Evolutionary conservation across 2,888 invertebrate species (phyloP), one percentile per base, ranked within the genome.

Genomic region (Clivina fossor): DNA sequence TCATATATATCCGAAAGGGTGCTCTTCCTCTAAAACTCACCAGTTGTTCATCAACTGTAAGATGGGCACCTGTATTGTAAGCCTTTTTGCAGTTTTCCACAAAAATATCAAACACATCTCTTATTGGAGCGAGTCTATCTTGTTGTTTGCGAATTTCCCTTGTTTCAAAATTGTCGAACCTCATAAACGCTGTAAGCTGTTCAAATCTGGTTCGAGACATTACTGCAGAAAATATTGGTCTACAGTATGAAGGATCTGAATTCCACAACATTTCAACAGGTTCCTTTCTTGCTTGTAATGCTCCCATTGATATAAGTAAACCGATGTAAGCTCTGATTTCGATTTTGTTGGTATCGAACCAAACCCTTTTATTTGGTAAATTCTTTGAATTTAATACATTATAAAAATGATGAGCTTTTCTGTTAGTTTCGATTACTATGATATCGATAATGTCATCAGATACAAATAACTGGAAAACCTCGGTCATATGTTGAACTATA

Each of bases 11-110:
- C 32, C 47, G 20, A 46, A 61, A 61, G 15, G 54, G 44, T 43
- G 49, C 43, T 11, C 49, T 47, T 2, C 58, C 58, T 43, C 59
- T 20, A 43, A 60, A 58, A 35, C 40, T 41, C 26, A 58, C 56
- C 16, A 58, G 32, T 46, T 60, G 58, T 43, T 59, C 51, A 53
- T 60, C 60, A 13, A 60, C 58, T 19, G 48, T 43, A 16, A 54
- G 11, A 48, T 55, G 49, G n/a, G 26, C 5, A 3, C 49, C 20
- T 43, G 56, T 53, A 59, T 58, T 55, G 26, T 43, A 50, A 2
- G 35, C 33, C 11, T 37, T 41, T 15, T 55, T 48, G 43, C 55
- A 55, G 15, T 55, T 55, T 41, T 18, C n/a, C 11, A 55, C 55
- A 35, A 58, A 55, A 26, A 20, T 32, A 13, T 58, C 44, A 43